Conservation (phyloP, 1,140 invertebrate genomes). For the Helicoverpa armigera region DNA sequence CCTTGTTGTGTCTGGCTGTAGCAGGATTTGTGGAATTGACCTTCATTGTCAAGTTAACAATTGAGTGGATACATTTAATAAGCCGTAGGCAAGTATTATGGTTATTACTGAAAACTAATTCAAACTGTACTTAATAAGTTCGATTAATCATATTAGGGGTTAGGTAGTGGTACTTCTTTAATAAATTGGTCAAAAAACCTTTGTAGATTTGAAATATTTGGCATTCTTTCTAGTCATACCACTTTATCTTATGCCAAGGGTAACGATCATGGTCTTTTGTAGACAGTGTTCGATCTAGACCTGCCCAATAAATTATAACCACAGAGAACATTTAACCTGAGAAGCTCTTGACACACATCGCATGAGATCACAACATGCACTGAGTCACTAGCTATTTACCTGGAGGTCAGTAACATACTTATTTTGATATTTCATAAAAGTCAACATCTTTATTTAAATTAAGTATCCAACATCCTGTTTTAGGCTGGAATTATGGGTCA, state of each 20-base stretch:
- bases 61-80: neutral
- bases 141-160: no score
- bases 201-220: no score
- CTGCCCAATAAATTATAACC: neutral
- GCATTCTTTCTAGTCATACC: no score
- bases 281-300: neutral
- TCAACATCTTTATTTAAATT: no score
- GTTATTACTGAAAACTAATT: no score
- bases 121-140: no score
- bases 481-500: no score
- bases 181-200: no score
- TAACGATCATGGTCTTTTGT: neutral
- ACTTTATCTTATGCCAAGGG: no score
- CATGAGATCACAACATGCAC: slow-evolving; percentile 25
- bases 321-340: slow-evolving; percentile 49
- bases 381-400: slow-evolving; percentile 31
- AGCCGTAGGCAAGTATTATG: no score
- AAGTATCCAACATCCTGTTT: neutral
- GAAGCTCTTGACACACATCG: slow-evolving; percentile 54
- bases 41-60: no score
- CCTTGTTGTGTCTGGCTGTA: neutral
- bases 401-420: slow-evolving; percentile 43
- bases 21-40: neutral
- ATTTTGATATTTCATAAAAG: neutral
- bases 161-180: no score